Evolutionary conservation across 1,140 invertebrate genomes (phyloP), one percentile per base, ranked within the genome.

Genomic region (Drosophila erecta): DNA sequence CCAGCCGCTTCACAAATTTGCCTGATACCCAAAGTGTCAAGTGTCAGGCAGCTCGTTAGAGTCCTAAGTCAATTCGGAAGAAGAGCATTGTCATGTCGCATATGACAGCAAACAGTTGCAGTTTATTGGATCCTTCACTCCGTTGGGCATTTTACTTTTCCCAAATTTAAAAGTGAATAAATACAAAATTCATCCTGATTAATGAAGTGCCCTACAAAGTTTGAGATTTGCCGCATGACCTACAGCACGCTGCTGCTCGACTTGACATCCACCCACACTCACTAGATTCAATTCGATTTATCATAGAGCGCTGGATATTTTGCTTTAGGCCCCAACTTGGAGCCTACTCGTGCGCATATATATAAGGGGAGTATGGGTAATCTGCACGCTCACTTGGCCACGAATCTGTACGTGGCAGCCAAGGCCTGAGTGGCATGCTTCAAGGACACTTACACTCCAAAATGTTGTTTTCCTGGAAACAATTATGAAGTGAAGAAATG

Each of bases 361-460:
- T 75, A 44, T 56, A 22, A 55, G 54, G 67, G 69, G 56, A 56
- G 44, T 64, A 49, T 44, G 15, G 20, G 55, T 27, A 77, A 67
- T 81, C 75, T 70, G 61, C 44, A 86, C 73, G 65, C 78, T 65
- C 81, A 86, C 80, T 84, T 84, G 76, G 54, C 61, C 77, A 78
- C 38, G 76, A 85, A 84, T 84, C 64, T 74, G 64, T 85, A 74
- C 77, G 61, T 77, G 81, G 76, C 73, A 86, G 79, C 64, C 74
- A 73, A 50, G 17, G 76, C 53, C 49, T 37, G 61, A 11, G 60
- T 65, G 51, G 43, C 43, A 59, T 60, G 72, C 60, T 55, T 65
- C 47, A 65, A 54, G 43, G 55, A n/a, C 15, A 15, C n/a, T 15
- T 60, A 44, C 37, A 24, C 60, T 64, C 40, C 4, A 60, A 44